These are phyloP conservation scores for Pituophis catenifer DNA, from an alignment of 2,113 vertebrate genomes.

Conservation along the genomic window DNA sequence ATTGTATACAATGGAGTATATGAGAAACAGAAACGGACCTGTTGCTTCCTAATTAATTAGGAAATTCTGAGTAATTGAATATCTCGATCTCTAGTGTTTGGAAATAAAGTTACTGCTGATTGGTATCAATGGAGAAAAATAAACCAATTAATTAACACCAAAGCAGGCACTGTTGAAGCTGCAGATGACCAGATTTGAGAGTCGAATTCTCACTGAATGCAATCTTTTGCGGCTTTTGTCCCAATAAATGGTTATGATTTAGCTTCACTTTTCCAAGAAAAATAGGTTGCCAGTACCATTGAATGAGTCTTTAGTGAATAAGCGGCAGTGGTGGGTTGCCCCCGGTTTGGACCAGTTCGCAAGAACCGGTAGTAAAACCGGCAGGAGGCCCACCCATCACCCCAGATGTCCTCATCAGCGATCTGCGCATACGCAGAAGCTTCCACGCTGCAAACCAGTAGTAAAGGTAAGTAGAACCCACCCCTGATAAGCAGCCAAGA, in stretches of 20 bases:
- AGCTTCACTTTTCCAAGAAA: not conserved
- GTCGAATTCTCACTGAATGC: not conserved
- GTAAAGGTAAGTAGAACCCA: too few species aligned
- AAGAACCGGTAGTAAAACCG: too few species aligned
- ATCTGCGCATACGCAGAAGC: too few species aligned
- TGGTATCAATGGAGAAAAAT: not conserved
- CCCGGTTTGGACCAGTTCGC: too few species aligned
- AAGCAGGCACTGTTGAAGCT: not conserved
- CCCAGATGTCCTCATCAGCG: too few species aligned
- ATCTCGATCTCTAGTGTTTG: not conserved
- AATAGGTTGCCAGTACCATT: not conserved
- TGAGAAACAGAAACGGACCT: not conserved
- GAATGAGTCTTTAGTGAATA: not conserved
- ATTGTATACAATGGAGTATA: not conserved
- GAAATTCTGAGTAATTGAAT: not conserved
- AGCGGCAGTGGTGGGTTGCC: too few species aligned
- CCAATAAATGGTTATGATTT: not conserved
- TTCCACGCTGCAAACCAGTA: too few species aligned
- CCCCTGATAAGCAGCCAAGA: rapidly evolving
- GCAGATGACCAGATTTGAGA: not conserved
- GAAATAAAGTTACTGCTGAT: not conserved
- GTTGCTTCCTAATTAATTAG: not conserved
- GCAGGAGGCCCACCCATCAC: too few species aligned
- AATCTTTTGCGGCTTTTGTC: not conserved
- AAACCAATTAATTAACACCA: not conserved